phyloP scores from a whole-genome alignment of 2,888 invertebrate species.

The Bembecia ichneumoniformis region DNA sequence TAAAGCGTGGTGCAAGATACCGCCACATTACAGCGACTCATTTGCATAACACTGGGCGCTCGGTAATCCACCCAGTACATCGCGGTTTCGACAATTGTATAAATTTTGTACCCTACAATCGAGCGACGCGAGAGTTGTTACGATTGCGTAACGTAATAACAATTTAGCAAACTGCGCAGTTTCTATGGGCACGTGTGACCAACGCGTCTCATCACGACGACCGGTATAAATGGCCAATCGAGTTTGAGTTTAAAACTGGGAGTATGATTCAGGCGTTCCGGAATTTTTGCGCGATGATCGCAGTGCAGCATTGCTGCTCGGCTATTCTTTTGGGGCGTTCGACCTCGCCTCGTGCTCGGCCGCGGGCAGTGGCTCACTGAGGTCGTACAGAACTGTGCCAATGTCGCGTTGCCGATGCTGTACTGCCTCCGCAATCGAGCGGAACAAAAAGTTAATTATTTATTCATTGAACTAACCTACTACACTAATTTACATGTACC shows the following conservation, averaged over 20 bases:
- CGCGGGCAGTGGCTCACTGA: constrained; percentile 24
- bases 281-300: constrained; percentile 46
- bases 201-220: constrained; percentile 18
- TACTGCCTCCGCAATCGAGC: constrained; percentile 47
- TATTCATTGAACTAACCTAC: not conserved
- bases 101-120: constrained; percentile 21
- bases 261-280: constrained; percentile 60
- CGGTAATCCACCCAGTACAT: constrained; percentile 41
- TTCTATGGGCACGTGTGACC: constrained; percentile 33
- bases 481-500: not conserved
- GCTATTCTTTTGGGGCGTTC: constrained; percentile 59
- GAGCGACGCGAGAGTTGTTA: constrained; percentile 24
- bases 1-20: constrained; percentile 65
- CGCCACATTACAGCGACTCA: constrained; percentile 54
- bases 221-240: constrained; percentile 30
- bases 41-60: constrained; percentile 65
- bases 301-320: constrained; percentile 9
- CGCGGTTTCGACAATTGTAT: constrained; percentile 48
- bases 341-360: constrained; percentile 50
- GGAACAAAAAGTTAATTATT: constrained; percentile 36
- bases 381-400: constrained; percentile 69
- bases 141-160: constrained; percentile 18
- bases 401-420: constrained; percentile 46
- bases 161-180: constrained; percentile 31
- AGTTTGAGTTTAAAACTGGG: constrained; percentile 35